phyloP scores from a whole-genome alignment of 2,888 invertebrate genomes.

The Mantis religiosa region DNA sequence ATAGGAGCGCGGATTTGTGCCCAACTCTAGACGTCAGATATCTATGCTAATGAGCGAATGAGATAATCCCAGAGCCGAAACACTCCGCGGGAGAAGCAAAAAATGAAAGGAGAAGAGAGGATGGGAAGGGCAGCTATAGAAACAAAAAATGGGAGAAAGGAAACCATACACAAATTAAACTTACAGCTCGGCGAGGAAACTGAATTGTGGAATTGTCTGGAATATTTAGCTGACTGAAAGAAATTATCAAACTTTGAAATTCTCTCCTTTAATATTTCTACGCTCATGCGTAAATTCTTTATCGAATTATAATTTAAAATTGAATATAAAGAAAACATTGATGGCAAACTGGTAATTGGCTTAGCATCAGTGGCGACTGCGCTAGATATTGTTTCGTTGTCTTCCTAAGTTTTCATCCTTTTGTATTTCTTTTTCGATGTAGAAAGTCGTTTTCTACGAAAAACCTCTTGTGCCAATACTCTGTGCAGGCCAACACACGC shows the following conservation, averaged over 20 bases:
- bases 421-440: not conserved
- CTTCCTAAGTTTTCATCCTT: not conserved
- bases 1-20: not conserved
- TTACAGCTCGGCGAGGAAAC: not conserved
- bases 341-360: not conserved
- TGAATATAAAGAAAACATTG: not conserved
- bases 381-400: not conserved
- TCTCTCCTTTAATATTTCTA: not conserved
- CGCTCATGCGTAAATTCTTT: not conserved
- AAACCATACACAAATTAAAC: not conserved
- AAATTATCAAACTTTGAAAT: not conserved
- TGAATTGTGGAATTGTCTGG: not conserved
- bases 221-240: not conserved
- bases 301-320: not conserved
- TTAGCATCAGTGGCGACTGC: not conserved
- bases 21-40: slow-evolving; percentile 9
- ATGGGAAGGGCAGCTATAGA: not conserved
- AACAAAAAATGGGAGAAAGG: not conserved
- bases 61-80: not conserved
- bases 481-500: not conserved
- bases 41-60: slow-evolving; percentile 19
- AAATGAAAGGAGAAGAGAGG: not conserved
- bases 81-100: not conserved
- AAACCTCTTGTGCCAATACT: not conserved
- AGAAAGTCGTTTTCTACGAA: not conserved